Conservation (phyloP, 2,113 vertebrate genomes). For the Canis aureus region DNA sequence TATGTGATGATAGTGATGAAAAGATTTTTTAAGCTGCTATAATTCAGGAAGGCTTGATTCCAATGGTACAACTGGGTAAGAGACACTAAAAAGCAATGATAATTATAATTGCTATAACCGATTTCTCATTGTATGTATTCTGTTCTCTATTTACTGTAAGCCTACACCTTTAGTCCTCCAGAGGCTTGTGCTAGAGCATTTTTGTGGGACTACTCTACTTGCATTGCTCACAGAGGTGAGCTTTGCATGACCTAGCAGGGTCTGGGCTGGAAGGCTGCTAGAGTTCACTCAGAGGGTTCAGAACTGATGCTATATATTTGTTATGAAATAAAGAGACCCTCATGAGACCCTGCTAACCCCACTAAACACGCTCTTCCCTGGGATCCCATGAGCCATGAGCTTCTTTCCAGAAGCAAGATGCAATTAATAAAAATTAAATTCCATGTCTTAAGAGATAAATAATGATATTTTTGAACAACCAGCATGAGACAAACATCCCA, state of each 20-base stretch:
- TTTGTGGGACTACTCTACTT: background rate
- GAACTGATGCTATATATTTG: background rate
- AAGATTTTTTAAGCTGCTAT: constrained; percentile 72
- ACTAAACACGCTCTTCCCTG: background rate
- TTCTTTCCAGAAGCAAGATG: constrained; percentile 37
- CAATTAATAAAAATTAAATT: constrained; percentile 22
- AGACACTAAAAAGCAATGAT: constrained; percentile 28
- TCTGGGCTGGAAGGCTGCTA: background rate
- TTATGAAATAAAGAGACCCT: background rate
- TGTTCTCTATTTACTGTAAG: background rate
- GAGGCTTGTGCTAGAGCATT: background rate
- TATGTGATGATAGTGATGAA: constrained; percentile 59
- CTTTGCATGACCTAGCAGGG: background rate
- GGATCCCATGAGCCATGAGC: background rate
- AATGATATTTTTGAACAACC: background rate
- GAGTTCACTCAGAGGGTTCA: background rate
- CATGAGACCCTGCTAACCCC: background rate
- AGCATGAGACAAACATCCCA: background rate
- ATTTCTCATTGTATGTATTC: background rate
- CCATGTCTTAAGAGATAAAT: background rate
- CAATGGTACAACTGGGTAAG: background rate
- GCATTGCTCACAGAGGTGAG: background rate
- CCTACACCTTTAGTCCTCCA: background rate
- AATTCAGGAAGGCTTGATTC: constrained; percentile 65
- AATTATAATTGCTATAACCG: background rate